Conservation (phyloP, 2,797 vertebrate species). For the Alcedo atthis region DNA sequence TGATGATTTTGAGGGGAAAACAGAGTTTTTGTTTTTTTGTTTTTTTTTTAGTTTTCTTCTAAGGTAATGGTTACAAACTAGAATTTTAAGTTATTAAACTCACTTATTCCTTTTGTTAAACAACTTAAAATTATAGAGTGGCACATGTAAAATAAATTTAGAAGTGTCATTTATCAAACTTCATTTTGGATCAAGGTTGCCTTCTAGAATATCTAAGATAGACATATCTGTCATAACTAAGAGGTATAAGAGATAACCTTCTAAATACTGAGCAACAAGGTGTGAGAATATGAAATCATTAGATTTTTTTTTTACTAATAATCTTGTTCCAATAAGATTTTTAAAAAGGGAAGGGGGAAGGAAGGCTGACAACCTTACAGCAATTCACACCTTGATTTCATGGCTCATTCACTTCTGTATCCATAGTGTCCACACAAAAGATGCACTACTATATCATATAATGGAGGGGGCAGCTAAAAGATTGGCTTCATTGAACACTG, state of each 20-base stretch:
- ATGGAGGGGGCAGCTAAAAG: neutral
- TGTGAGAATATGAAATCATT: neutral
- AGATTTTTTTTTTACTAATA: neutral
- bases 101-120: neutral
- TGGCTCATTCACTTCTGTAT: conserved; percentile 35
- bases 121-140: neutral
- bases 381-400: neutral
- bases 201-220: neutral
- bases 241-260: neutral
- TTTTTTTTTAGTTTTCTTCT: neutral
- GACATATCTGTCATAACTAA: neutral
- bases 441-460: conserved; percentile 31
- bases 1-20: neutral
- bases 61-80: neutral
- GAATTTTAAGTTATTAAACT: neutral
- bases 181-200: neutral
- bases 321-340: neutral
- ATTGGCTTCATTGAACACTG: conserved; percentile 25
- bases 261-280: neutral
- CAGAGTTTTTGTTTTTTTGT: accelerated
- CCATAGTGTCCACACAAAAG: conserved; percentile 39
- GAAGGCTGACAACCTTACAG: neutral
- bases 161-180: neutral
- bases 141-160: neutral
- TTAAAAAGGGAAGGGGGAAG: neutral